Evolutionary conservation across 2,888 invertebrate genomes (phyloP).

Genomic region (Torymus auratus): DNA sequence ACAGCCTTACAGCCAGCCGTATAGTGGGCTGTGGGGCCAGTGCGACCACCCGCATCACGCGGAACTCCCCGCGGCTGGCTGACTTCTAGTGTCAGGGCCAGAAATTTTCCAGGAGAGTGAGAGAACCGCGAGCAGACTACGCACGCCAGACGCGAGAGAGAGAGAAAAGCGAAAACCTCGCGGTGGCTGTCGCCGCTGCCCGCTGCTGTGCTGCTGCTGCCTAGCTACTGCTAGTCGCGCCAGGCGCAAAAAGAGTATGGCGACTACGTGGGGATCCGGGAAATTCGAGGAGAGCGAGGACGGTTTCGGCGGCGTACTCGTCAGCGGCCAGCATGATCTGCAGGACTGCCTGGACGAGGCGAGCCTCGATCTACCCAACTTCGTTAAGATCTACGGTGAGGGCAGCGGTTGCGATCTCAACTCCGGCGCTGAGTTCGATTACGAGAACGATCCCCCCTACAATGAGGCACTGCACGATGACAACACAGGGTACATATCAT

Average conservation of each 20-base stretch:
- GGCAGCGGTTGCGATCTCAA: conserved; percentile 5
- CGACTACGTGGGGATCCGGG: conserved; percentile 72
- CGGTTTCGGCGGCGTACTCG: conserved; percentile 76
- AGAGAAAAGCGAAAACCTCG: conserved; percentile 9
- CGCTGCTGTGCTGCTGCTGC: too few species aligned
- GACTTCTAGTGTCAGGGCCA: conserved; percentile 17
- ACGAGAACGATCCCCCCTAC: conserved; percentile 75
- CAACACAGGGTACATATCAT: conserved; percentile 76
- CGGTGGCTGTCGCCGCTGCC: too few species aligned
- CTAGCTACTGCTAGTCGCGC: too few species aligned
- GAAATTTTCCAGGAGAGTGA: conserved; percentile 62
- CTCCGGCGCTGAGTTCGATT: conserved; percentile 66
- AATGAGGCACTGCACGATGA: conserved; percentile 77
- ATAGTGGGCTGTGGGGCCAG: too few species aligned
- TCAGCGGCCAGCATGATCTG: conserved; percentile 76
- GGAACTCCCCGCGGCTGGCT: too few species aligned
- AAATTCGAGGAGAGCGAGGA: conserved; percentile 68
- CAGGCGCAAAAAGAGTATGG: conserved; percentile 72
- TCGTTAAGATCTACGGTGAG: conserved; percentile 78
- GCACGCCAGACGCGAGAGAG: conserved; percentile 44
- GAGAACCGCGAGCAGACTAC: too few species aligned
- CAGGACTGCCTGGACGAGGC: conserved; percentile 79
- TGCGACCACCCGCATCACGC: too few species aligned
- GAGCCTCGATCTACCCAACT: conserved; percentile 76
- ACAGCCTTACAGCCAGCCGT: too few species aligned